Conservation (phyloP, 2,888 invertebrate species). For the Drosophila mimica region DNA sequence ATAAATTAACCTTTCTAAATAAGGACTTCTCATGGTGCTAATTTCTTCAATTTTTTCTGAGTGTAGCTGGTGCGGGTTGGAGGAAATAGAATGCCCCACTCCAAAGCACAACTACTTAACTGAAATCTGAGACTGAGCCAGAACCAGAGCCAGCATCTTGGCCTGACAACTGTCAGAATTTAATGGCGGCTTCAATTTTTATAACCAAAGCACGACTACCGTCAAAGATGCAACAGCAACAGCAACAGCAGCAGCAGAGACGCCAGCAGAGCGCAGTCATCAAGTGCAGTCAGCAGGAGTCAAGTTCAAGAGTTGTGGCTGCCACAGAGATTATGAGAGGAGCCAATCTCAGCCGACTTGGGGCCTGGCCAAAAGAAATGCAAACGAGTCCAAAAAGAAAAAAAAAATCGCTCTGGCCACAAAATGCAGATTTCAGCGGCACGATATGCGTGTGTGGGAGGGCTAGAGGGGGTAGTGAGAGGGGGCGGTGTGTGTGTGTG, state of each 20-base stretch:
- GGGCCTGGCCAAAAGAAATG: slow-evolving; percentile 59
- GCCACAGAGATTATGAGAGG: slow-evolving; percentile 62
- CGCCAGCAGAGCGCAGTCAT: slow-evolving; percentile 32
- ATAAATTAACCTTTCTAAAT: no score
- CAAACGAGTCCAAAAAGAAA: slow-evolving; percentile 65
- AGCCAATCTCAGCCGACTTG: slow-evolving; percentile 60
- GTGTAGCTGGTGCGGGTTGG: background rate
- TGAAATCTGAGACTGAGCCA: slow-evolving; percentile 3
- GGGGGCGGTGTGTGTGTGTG: slow-evolving; percentile 19
- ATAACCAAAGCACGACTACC: slow-evolving; percentile 81
- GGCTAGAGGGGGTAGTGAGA: background rate
- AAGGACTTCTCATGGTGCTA: no score
- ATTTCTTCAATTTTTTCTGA: background rate
- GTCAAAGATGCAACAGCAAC: slow-evolving; percentile 50
- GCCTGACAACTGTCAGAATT: slow-evolving; percentile 81
- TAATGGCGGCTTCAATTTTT: slow-evolving; percentile 81
- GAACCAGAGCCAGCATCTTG: slow-evolving; percentile 17
- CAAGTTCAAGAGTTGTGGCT: slow-evolving; percentile 56
- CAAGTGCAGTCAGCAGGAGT: slow-evolving; percentile 45
- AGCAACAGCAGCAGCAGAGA: slow-evolving; percentile 4
- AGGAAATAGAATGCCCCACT: background rate
- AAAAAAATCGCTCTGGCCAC: slow-evolving; percentile 21
- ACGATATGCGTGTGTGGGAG: slow-evolving; percentile 55
- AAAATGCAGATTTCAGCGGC: slow-evolving; percentile 79
- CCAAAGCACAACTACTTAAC: slow-evolving; percentile 6